phyloP scores from a whole-genome alignment of 2,113 vertebrate species.

The Australoheros scitulus region DNA sequence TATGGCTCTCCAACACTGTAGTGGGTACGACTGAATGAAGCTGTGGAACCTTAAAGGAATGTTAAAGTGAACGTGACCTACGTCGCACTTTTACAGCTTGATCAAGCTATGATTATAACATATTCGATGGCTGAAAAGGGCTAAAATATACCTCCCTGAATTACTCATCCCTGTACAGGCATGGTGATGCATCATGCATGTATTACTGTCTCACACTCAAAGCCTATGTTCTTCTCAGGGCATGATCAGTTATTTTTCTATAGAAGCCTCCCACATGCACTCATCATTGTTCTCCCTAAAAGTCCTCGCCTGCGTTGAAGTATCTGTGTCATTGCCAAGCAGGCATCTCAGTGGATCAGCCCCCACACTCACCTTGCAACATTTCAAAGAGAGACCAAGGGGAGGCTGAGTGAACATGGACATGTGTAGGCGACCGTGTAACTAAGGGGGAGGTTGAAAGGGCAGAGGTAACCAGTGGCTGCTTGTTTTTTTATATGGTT shows the following conservation, averaged over 20 bases:
- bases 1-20: not conserved
- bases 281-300: constrained; percentile 60
- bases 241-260: constrained; percentile 38
- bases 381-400: constrained; percentile 63
- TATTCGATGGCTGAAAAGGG: not conserved
- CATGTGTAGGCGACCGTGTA: constrained; percentile 53
- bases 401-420: constrained; percentile 50
- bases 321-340: constrained; percentile 61
- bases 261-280: constrained; percentile 62
- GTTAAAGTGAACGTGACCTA: not conserved
- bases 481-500: not conserved
- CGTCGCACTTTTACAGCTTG: not conserved
- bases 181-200: constrained; percentile 21
- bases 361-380: constrained; percentile 67
- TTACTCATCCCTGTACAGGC: constrained; percentile 28
- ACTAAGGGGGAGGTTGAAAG: constrained; percentile 40
- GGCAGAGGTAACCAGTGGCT: constrained; percentile 28
- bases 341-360: constrained; percentile 60
- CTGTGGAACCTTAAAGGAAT: not conserved
- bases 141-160: not conserved
- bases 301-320: constrained; percentile 61
- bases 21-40: not conserved
- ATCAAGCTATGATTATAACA: not conserved
- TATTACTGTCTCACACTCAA: constrained; percentile 34
- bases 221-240: not conserved